Base-by-base conservation (phyloP, 2,113 vertebrate genomes). In the Tympanuchus pallidicinctus region DNA sequence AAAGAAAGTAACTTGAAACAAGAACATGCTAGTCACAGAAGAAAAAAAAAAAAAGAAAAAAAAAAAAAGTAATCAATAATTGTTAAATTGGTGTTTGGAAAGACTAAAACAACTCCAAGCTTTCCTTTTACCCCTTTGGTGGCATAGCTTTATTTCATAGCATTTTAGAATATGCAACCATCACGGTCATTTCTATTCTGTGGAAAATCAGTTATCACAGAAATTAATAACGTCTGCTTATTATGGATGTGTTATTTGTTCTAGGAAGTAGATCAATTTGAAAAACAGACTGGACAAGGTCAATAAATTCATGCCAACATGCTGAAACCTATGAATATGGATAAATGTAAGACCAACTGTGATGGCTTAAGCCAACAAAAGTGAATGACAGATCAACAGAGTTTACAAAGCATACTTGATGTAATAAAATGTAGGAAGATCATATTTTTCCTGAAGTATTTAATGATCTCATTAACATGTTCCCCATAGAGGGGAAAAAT, bases 231-330 rank as follows among this genome's bases (percentile, higher is more conserved):
- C 56, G 54, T 63, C 50, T 77, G 36, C 30, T 94, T 89, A 82
- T 71, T 77, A 75, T 72, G 45, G 47, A 54, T 72, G 77, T 57
- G 40, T 64, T 92, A 75, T 60, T 77, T 94, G 67, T 57, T 93
- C 80, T 72, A 90, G 48, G 80, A 90, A 87, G 48, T 28, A 93
- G 78, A 92, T 90, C 67, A 92, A 42, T 84, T 66, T 73, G 65
- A 82, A 80, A 92, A 80, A 96, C n/a, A 88, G 64, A 90, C 94
- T 81, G 88, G 47, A 80, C 81, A 95, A 93, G 75, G 47, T 87
- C 57, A 96, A 86, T 32, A 81, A 85, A 86, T 76, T 79, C 52
- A 77, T 90, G 92, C 56, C 75, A 93, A 69, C 56, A 57, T 17
- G 25, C 28, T 85, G 85, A 89, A 80, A 79, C 19, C 19, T 60